These are phyloP conservation scores for Allobates femoralis DNA, from an alignment of 2,797 vertebrate genomes.

Conservation along the genomic window DNA sequence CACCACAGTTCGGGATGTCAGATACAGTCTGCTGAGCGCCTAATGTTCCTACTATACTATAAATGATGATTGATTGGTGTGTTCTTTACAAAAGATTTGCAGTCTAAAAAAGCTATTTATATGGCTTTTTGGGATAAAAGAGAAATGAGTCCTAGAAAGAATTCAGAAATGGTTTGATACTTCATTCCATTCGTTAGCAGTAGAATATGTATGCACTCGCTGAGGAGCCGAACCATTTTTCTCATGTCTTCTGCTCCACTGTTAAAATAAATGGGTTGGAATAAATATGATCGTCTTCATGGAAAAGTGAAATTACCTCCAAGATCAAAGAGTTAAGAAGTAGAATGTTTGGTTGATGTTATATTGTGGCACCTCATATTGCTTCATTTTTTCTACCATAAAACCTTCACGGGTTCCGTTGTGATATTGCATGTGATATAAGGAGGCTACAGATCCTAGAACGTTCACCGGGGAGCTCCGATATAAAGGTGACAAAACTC, in stretches of 20 bases:
- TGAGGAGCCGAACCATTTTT: conserved; percentile 33
- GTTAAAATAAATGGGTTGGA: conserved; percentile 21
- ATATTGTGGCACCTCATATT: not conserved
- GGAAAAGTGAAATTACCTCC: not conserved
- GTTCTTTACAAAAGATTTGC: conserved; percentile 54
- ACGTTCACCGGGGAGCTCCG: not conserved
- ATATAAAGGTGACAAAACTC: not conserved
- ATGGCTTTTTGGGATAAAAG: conserved; percentile 49
- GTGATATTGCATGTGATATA: not conserved
- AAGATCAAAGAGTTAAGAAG: conserved; percentile 2
- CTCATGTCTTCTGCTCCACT: conserved; percentile 6
- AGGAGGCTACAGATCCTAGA: not conserved
- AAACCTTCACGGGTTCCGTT: not conserved
- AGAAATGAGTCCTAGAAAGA: conserved; percentile 48
- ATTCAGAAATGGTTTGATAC: conserved; percentile 45
- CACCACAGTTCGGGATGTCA: conserved; percentile 23
- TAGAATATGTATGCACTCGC: conserved; percentile 32
- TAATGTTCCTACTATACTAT: conserved; percentile 57
- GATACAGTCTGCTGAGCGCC: conserved; percentile 54
- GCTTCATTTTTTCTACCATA: not conserved
- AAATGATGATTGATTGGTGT: conserved; percentile 63
- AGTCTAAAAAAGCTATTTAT: conserved; percentile 50
- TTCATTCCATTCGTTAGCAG: conserved; percentile 31
- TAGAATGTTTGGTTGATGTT: not conserved
- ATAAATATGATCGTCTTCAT: conserved; percentile 13